These are phyloP conservation scores for Enteromius trimaculatus DNA, from an alignment of 2,797 vertebrate species.

Conservation along the genomic window DNA sequence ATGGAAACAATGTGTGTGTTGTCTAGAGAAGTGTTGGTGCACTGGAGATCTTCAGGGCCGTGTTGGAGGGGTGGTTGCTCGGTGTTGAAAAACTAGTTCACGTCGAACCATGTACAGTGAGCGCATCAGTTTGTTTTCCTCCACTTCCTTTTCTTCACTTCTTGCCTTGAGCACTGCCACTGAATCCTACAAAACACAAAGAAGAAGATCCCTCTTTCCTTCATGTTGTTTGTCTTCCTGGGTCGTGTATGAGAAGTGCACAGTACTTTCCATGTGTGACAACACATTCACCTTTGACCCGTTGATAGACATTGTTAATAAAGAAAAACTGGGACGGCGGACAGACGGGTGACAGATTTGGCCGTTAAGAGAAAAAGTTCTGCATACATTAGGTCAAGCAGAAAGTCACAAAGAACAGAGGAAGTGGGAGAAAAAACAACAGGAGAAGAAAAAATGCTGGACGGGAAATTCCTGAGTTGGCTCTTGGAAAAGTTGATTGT, in stretches of 20 bases:
- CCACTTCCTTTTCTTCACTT: conserved; percentile 22
- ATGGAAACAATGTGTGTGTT: conserved; percentile 49
- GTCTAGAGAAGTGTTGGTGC: conserved; percentile 20
- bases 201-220: conserved; percentile 21
- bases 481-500: conserved; percentile 73
- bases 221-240: conserved; percentile 11
- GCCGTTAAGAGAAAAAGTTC: conserved; percentile 65
- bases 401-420: conserved; percentile 68
- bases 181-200: conserved; percentile 54
- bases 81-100: conserved; percentile 27
- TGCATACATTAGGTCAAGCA: conserved; percentile 65
- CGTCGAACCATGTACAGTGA: not conserved
- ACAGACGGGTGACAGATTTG: conserved; percentile 60
- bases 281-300: conserved; percentile 40
- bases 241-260: not conserved
- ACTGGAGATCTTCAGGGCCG: conserved; percentile 4
- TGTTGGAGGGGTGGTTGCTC: not conserved
- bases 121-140: conserved; percentile 30
- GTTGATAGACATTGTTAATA: conserved; percentile 67
- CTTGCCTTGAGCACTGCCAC: conserved; percentile 30
- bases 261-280: not conserved
- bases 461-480: conserved; percentile 75
- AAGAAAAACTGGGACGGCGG: conserved; percentile 67
- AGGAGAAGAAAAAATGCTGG: conserved; percentile 57
- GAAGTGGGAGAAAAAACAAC: conserved; percentile 70